Conservation (phyloP, 2,797 vertebrate genomes). For the Antennarius maculatus region DNA sequence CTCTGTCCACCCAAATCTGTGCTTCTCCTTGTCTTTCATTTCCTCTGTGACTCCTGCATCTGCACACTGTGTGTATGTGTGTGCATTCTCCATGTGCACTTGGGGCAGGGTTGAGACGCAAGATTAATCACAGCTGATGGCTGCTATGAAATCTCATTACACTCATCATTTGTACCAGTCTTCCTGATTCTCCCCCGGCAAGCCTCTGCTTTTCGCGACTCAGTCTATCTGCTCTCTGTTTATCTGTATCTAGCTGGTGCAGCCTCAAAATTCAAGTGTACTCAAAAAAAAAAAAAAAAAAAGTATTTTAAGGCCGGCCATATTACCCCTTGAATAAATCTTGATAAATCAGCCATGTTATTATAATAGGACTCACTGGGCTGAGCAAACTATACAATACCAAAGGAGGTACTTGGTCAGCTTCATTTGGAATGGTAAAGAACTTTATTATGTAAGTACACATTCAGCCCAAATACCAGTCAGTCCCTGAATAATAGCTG, state of each 20-base stretch:
- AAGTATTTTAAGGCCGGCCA: slow-evolving; percentile 35
- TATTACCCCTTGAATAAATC: slow-evolving; percentile 53
- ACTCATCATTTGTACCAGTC: slow-evolving; percentile 82
- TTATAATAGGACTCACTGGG: slow-evolving; percentile 10
- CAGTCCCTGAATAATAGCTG: slow-evolving; percentile 11
- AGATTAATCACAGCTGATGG: slow-evolving; percentile 83
- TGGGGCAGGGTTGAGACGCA: slow-evolving; percentile 57
- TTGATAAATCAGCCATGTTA: slow-evolving; percentile 43
- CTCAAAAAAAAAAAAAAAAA: slow-evolving; percentile 32
- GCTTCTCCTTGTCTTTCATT: slow-evolving; percentile 70
- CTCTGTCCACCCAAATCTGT: slow-evolving; percentile 53
- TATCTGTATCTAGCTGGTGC: slow-evolving; percentile 53
- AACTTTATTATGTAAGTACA: slow-evolving; percentile 31
- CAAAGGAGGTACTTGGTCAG: slow-evolving; percentile 21
- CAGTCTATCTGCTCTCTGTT: slow-evolving; percentile 45
- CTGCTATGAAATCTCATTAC: slow-evolving; percentile 87
- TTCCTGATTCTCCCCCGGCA: slow-evolving; percentile 51
- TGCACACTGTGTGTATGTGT: slow-evolving; percentile 19
- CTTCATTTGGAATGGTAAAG: slow-evolving; percentile 38
- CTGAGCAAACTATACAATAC: slow-evolving; percentile 13
- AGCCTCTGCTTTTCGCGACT: slow-evolving; percentile 47
- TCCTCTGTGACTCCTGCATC: slow-evolving; percentile 64
- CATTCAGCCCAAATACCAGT: slow-evolving; percentile 6
- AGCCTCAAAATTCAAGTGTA: slow-evolving; percentile 42
- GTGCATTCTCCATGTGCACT: slow-evolving; percentile 35